Evolutionary conservation across 2,888 invertebrate species (phyloP).

Genomic region (Heterodera filipjevi): DNA sequence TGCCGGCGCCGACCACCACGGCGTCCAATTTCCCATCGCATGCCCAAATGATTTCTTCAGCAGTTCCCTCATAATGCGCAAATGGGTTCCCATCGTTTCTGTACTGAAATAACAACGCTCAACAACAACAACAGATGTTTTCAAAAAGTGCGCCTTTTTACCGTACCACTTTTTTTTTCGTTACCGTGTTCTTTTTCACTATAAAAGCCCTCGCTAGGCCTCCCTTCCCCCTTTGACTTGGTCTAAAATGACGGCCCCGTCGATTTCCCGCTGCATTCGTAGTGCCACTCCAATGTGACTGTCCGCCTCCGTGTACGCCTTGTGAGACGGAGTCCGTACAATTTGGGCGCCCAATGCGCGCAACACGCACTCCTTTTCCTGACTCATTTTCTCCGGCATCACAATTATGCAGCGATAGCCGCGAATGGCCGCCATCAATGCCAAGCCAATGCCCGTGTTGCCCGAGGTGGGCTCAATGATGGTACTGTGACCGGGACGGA

Average conservation of each 20-base stretch:
- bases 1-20: constrained; percentile 74
- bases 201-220: no score
- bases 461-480: constrained; percentile 92
- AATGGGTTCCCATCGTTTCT: constrained; percentile 91
- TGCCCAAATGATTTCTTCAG: constrained; percentile 68
- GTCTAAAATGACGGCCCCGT: constrained; percentile 87
- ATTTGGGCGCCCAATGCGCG: constrained; percentile 89
- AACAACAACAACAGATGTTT: background rate
- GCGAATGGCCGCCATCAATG: constrained; percentile 88
- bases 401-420: constrained; percentile 95
- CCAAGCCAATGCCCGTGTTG: constrained; percentile 84
- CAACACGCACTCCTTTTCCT: constrained; percentile 87
- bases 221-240: constrained; percentile 72
- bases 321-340: constrained; percentile 68
- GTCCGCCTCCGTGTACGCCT: constrained; percentile 72
- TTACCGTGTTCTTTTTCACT: no score
- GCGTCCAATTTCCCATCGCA: constrained; percentile 46
- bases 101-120: constrained; percentile 67
- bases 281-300: constrained; percentile 85
- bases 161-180: no score
- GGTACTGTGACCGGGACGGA: constrained; percentile 81
- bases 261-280: constrained; percentile 80
- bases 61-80: constrained; percentile 95
- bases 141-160: no score
- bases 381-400: constrained; percentile 98